Evolutionary conservation across 1,140 invertebrate species (phyloP).

Genomic region (Heliconius eleuchia): DNA sequence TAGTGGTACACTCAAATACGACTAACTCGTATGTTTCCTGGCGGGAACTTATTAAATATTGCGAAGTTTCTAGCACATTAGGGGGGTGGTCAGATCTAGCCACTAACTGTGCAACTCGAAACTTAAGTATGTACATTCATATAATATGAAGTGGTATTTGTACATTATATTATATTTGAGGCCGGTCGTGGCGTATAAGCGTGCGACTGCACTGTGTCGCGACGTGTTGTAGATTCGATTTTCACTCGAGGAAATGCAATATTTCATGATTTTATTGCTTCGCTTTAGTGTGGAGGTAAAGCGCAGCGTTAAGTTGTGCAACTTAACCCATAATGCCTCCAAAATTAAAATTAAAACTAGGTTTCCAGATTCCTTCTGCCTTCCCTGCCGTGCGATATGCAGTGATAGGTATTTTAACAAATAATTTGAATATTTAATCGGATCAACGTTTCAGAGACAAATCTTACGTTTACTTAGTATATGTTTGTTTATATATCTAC

Average conservation of each 20-base stretch:
- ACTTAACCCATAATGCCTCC: neutral
- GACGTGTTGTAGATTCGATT: too few species aligned
- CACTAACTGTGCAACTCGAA: neutral
- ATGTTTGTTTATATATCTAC: too few species aligned
- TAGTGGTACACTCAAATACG: neutral
- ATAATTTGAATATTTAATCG: too few species aligned
- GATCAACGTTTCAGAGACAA: too few species aligned
- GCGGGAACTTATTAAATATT: neutral
- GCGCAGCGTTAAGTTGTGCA: neutral
- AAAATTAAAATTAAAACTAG: too few species aligned
- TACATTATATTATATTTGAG: neutral
- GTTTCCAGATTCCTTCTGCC: too few species aligned
- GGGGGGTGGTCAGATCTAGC: neutral
- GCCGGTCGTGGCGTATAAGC: neutral
- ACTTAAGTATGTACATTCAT: slow-evolving; percentile 4
- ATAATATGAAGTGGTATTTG: neutral
- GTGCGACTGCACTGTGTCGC: too few species aligned
- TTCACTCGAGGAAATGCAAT: too few species aligned
- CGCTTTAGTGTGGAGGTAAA: neutral
- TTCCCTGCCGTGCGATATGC: too few species aligned
- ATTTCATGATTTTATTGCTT: too few species aligned
- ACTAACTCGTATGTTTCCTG: neutral
- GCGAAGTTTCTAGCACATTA: neutral
- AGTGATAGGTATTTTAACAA: too few species aligned
- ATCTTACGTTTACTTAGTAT: too few species aligned